Conservation (phyloP, 2,113 vertebrate species). For the Labeo rohita region DNA sequence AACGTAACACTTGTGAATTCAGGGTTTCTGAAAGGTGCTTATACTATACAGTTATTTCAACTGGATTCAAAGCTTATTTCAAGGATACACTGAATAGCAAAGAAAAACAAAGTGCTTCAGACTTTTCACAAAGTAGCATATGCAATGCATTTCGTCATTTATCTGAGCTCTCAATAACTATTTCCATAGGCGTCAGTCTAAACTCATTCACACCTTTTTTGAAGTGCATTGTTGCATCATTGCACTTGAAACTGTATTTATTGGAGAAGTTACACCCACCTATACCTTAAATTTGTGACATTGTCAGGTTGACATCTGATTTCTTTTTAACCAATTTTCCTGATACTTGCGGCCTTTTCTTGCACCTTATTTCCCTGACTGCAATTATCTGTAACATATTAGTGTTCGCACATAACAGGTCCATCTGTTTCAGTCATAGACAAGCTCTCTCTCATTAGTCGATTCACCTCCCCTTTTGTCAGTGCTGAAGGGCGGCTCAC, state of each 20-base stretch:
- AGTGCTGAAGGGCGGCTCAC: conserved; percentile 58
- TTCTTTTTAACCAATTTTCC: conserved; percentile 19
- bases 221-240: not conserved
- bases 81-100: not conserved
- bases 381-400: conserved; percentile 57
- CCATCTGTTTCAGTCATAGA: conserved; percentile 59
- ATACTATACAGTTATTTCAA: not conserved
- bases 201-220: not conserved
- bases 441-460: conserved; percentile 60
- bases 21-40: not conserved
- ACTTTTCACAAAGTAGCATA: not conserved
- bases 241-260: not conserved
- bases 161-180: not conserved
- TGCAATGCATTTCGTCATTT: not conserved
- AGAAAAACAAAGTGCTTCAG: not conserved
- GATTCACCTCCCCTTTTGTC: conserved; percentile 53
- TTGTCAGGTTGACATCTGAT: too few species aligned
- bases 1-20: not conserved
- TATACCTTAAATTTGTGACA: not conserved
- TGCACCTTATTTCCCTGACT: conserved; percentile 41
- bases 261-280: not conserved
- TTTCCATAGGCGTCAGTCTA: not conserved
- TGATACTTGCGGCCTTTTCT: conserved; percentile 31
- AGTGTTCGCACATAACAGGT: conserved; percentile 54
- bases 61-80: not conserved